A percentile compares a stretch with the other conserved stretches of the same genome.
Evolutionary conservation across 2,888 invertebrate species (phyloP).

Genomic region (Incurvaria masculella): DNA sequence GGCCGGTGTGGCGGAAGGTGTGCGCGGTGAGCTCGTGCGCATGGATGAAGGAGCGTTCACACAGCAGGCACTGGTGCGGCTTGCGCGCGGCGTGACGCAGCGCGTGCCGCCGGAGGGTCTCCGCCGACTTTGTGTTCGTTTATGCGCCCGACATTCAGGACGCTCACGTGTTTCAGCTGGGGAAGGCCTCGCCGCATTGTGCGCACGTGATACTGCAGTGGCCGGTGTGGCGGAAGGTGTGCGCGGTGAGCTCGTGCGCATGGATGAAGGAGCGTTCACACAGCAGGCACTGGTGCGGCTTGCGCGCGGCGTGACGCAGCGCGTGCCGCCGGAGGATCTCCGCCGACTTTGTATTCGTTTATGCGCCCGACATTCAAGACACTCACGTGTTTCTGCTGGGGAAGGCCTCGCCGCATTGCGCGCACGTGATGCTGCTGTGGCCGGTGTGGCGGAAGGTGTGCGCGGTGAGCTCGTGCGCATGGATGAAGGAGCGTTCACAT

Average conservation of each 20-base stretch:
- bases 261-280: constrained; percentile 84
- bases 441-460: constrained; percentile 76
- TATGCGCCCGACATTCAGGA: too few relatives aligned
- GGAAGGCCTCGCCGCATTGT: constrained; percentile 34
- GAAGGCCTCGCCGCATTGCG: constrained; percentile 37
- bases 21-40: constrained; percentile 77
- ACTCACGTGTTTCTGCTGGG: constrained; percentile 25
- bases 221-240: constrained; percentile 72
- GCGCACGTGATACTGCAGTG: constrained; percentile 66
- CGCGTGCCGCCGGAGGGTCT: constrained; percentile 75
- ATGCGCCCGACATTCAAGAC: too few relatives aligned
- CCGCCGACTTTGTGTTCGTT: constrained; percentile 82
- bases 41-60: constrained; percentile 81
- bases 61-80: constrained; percentile 59
- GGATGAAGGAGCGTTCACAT: constrained; percentile 81
- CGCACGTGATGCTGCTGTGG: constrained; percentile 65
- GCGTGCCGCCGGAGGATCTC: constrained; percentile 78
- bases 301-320: constrained; percentile 57
- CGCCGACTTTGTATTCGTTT: too few relatives aligned
- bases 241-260: constrained; percentile 73
- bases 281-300: constrained; percentile 56
- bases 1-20: constrained; percentile 70
- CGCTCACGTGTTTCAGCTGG: constrained; percentile 25
- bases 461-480: constrained; percentile 73
- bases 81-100: constrained; percentile 58